Percentiles rank a stretch among this genome's conserved stretches.
phyloP scores from a whole-genome alignment of 2,797 vertebrate genomes.

The Sebastes oblongus region DNA sequence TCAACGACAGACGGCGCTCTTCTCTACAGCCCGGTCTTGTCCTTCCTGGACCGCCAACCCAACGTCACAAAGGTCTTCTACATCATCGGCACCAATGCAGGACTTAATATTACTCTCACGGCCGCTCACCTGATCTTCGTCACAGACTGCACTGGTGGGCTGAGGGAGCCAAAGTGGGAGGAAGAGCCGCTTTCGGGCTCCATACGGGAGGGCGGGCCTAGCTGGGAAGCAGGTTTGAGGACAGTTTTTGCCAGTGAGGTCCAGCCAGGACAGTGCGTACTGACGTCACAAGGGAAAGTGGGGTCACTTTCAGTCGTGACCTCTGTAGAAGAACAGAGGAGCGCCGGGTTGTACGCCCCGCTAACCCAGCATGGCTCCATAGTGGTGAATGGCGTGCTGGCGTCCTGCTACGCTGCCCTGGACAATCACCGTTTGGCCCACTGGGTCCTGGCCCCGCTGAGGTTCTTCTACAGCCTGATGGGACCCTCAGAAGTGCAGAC shows the following conservation, averaged over 20 bases:
- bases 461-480: conserved; percentile 85
- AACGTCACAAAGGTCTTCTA: conserved; percentile 83
- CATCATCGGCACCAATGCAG: conserved; percentile 84
- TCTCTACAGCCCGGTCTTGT: conserved; percentile 90
- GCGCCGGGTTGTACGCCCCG: conserved; percentile 88
- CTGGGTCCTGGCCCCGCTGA: conserved; percentile 88
- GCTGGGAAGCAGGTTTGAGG: conserved; percentile 61
- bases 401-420: conserved; percentile 93
- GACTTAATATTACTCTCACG: conserved; percentile 87
- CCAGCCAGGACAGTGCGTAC: conserved; percentile 88
- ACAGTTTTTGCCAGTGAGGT: conserved; percentile 90
- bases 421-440: conserved; percentile 90
- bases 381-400: conserved; percentile 89
- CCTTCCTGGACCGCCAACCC: conserved; percentile 90
- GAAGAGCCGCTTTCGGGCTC: not conserved
- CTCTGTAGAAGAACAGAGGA: conserved; percentile 76
- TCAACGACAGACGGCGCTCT: conserved; percentile 82
- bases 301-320: conserved; percentile 76
- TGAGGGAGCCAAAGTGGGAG: not conserved
- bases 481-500: conserved; percentile 75
- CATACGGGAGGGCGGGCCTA: not conserved
- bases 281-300: conserved; percentile 68
- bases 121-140: conserved; percentile 92
- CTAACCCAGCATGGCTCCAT: conserved; percentile 91
- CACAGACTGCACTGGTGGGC: conserved; percentile 78